These are phyloP conservation scores for Oenanthe melanoleuca DNA, from an alignment of 2,113 vertebrate genomes.

Conservation along the genomic window DNA sequence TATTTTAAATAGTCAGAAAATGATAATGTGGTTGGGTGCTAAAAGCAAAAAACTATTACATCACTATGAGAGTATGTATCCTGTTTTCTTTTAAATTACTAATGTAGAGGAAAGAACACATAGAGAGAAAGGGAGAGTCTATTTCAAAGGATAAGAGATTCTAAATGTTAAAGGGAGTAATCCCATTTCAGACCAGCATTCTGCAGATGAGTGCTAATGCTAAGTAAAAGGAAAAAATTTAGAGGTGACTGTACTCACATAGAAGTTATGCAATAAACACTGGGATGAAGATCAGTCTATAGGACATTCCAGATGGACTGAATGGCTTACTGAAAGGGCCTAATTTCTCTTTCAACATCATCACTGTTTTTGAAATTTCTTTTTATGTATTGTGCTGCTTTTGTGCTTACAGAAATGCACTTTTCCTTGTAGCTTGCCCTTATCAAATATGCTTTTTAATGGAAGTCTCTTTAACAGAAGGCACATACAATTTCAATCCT, in stretches of 20 bases:
- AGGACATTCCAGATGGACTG: background rate
- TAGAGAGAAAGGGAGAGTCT: background rate
- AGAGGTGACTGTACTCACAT: background rate
- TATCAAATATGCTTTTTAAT: constrained; percentile 5
- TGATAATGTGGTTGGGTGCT: background rate
- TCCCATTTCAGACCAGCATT: background rate
- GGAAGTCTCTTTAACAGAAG: constrained; percentile 54
- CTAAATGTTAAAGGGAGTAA: background rate
- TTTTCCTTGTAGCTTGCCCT: constrained; percentile 17
- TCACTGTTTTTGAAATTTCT: background rate
- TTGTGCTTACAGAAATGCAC: constrained; percentile 3
- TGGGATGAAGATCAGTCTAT: background rate
- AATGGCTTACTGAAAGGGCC: background rate
- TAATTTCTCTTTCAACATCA: background rate
- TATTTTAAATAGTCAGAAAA: background rate
- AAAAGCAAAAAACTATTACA: background rate
- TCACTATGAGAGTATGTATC: background rate
- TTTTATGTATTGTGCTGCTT: background rate
- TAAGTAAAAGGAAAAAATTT: constrained; percentile 23
- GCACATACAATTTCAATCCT: constrained; percentile 29
- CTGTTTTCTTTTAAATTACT: background rate
- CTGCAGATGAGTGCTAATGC: background rate
- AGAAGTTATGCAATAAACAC: background rate
- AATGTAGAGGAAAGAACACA: background rate
- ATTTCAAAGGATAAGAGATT: constrained; percentile 32